Conservation (phyloP, 2,113 vertebrate genomes). For the Catharus bicknelli region DNA sequence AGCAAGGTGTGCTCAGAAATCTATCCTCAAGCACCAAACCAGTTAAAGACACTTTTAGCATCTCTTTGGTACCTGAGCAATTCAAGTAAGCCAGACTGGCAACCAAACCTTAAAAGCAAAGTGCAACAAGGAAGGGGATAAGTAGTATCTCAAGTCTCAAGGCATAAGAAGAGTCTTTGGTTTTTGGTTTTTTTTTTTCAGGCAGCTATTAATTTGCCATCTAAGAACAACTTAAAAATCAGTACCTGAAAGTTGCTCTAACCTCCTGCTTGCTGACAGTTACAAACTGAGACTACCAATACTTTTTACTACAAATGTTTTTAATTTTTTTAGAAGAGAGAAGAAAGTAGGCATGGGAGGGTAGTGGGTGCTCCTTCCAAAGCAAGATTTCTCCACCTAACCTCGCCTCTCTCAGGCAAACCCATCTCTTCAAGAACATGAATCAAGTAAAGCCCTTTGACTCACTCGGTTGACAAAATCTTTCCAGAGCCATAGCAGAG, state of each 20-base stretch:
- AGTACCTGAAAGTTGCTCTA: background rate
- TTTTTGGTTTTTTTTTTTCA: fast-evolving
- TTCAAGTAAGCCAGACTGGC: background rate
- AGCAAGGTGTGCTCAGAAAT: background rate
- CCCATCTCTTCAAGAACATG: background rate
- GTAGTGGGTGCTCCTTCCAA: background rate
- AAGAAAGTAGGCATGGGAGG: background rate
- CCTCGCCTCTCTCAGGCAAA: background rate
- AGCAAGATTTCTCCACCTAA: background rate
- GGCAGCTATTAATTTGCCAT: background rate
- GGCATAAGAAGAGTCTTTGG: background rate
- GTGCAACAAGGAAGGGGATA: background rate
- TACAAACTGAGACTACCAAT: background rate
- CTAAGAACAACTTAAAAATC: background rate
- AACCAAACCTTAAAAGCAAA: background rate
- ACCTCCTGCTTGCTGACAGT: background rate
- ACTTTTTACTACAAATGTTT: background rate
- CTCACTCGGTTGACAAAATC: background rate
- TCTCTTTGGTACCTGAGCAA: background rate
- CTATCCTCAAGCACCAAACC: background rate
- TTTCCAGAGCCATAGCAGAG: conserved; percentile 5
- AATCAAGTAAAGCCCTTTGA: background rate
- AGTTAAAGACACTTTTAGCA: background rate
- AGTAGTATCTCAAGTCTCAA: background rate
- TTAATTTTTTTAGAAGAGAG: background rate